Percentiles rank a stretch among this genome's conserved stretches.
Conservation (phyloP, 2,113 vertebrate species). For the Macquaria ambigua region DNA sequence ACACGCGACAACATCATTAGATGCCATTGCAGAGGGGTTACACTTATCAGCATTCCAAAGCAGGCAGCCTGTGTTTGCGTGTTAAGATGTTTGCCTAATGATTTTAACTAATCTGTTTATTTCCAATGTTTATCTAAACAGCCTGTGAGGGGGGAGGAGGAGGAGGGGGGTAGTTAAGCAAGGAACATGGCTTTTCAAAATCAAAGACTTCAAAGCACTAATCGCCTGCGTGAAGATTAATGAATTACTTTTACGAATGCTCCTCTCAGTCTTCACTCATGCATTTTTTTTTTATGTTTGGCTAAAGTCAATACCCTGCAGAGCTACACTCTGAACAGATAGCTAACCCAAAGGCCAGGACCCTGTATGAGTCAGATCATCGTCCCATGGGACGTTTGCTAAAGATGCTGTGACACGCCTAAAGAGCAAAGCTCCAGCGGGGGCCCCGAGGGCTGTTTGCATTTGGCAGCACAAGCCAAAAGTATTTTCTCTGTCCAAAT, state of each 20-base stretch:
- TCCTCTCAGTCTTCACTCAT: slow-evolving; percentile 53
- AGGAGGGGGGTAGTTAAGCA: slow-evolving; percentile 68
- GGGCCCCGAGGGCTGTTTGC: slow-evolving; percentile 64
- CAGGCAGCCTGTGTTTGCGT: slow-evolving; percentile 67
- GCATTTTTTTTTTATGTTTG: slow-evolving; percentile 26
- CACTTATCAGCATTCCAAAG: slow-evolving; percentile 77
- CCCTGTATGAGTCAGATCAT: slow-evolving; percentile 55
- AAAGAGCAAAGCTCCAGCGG: slow-evolving; percentile 65
- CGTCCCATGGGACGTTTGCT: slow-evolving; percentile 71
- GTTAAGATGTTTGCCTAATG: slow-evolving; percentile 81
- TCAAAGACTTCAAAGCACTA: slow-evolving; percentile 82
- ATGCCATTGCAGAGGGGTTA: slow-evolving; percentile 45
- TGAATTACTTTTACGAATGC: slow-evolving; percentile 69
- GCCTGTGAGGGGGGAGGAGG: slow-evolving; percentile 56
- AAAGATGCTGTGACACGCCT: slow-evolving; percentile 75
- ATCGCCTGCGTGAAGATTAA: slow-evolving; percentile 79
- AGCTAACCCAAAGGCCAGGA: slow-evolving; percentile 64
- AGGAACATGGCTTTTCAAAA: slow-evolving; percentile 73
- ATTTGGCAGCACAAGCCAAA: slow-evolving; percentile 73
- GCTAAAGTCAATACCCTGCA: slow-evolving; percentile 69
- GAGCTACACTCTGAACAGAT: slow-evolving; percentile 52
- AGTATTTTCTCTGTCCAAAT: slow-evolving; percentile 73
- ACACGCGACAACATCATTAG: slow-evolving; percentile 51
- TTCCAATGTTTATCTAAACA: slow-evolving; percentile 79
- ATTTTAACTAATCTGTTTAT: slow-evolving; percentile 83